Evolutionary conservation across 2,888 invertebrate species (phyloP).

Genomic region (Lucinisca nassula): DNA sequence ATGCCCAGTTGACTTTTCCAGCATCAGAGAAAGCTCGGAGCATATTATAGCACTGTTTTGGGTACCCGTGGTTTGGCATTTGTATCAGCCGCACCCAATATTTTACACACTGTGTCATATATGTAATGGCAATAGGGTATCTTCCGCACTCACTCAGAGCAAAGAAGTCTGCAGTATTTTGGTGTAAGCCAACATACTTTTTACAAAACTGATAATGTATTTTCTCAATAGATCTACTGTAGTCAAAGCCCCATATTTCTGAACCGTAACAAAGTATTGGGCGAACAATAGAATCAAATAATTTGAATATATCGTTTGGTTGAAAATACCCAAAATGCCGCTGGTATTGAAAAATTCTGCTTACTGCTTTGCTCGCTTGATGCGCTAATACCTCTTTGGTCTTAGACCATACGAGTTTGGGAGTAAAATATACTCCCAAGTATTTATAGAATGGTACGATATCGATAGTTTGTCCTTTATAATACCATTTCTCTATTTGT

Average conservation of each 20-base stretch:
- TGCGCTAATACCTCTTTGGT: background rate
- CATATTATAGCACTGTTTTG: constrained; percentile 9
- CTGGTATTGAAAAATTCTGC: background rate
- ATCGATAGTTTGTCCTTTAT: background rate
- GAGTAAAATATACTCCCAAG: constrained; percentile 24
- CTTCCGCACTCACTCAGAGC: constrained; percentile 45
- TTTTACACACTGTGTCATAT: constrained; percentile 9
- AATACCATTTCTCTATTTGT: constrained; percentile 20
- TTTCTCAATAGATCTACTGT: background rate
- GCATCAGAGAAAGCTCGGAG: background rate
- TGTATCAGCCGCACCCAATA: constrained; percentile 10
- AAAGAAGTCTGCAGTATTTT: constrained; percentile 34
- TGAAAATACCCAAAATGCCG: background rate
- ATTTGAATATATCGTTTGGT: constrained; percentile 1
- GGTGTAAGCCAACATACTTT: constrained; percentile 7
- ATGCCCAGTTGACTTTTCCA: constrained; percentile 3
- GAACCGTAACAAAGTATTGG: constrained; percentile 7
- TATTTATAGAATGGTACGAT: constrained; percentile 25
- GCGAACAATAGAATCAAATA: constrained; percentile 11
- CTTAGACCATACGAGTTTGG: constrained; percentile 9
- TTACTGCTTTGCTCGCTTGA: constrained; percentile 7
- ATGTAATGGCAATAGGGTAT: constrained; percentile 1
- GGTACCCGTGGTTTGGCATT: background rate
- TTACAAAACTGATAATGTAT: constrained; percentile 44
- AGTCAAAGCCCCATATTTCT: constrained; percentile 11